Conservation (phyloP, 92 coral and sea anemone species). For the Hydrozoanthus gracilis region DNA sequence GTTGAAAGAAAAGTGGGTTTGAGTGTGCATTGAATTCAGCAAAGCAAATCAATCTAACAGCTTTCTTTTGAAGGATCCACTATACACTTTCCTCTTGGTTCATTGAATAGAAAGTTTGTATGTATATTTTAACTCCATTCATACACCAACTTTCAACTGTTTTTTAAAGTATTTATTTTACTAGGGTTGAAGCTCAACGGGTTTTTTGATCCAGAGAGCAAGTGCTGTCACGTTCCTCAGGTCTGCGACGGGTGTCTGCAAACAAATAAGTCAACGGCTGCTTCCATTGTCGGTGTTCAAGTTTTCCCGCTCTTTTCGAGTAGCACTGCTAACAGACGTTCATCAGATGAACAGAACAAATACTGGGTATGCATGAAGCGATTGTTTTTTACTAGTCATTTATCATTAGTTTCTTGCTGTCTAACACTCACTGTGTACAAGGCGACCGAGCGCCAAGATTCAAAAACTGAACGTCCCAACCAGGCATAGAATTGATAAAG, state of each 20-base stretch:
- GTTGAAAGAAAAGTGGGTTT: too few species aligned
- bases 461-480: too few species aligned
- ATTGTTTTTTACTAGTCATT: not conserved
- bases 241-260: slow-evolving; percentile 62
- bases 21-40: too few species aligned
- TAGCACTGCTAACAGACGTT: not conserved
- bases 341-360: not conserved
- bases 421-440: too few species aligned
- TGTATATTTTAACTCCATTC: not conserved
- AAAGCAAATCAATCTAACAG: too few species aligned
- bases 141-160: not conserved
- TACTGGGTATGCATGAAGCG: not conserved
- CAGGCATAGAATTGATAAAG: too few species aligned
- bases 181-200: slow-evolving; percentile 62
- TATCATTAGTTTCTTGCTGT: not conserved
- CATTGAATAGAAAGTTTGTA: too few species aligned
- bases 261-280: slow-evolving; percentile 20
- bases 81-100: too few species aligned
- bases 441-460: too few species aligned
- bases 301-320: slow-evolving; percentile 42
- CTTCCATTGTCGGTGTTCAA: slow-evolving; percentile 65
- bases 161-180: not conserved
- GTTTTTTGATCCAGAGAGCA: slow-evolving; percentile 58
- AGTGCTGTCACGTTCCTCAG: slow-evolving; percentile 65
- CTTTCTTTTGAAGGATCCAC: too few species aligned